phyloP scores from a whole-genome alignment of 1,140 invertebrate genomes.

The Nephila pilipes region DNA sequence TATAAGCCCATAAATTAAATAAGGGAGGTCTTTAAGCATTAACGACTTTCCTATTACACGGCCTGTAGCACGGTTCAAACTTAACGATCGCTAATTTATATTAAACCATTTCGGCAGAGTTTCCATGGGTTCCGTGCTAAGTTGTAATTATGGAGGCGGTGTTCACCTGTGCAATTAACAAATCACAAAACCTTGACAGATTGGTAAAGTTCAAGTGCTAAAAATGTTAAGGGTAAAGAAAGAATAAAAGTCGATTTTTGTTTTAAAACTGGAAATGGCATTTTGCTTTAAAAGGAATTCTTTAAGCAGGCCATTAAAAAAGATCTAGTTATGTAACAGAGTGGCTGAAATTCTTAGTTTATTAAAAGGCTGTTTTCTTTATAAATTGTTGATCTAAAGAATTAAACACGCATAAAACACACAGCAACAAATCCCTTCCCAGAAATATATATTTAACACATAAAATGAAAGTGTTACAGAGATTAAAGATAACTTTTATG shows the following conservation, averaged over 20 bases:
- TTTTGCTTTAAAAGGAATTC: no score
- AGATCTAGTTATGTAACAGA: no score
- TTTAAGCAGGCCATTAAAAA: no score
- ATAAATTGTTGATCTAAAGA: no score
- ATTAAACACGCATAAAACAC: no score
- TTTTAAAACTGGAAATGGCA: no score
- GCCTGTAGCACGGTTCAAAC: not conserved
- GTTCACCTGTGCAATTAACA: not conserved
- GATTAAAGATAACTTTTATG: no score
- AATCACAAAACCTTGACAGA: not conserved
- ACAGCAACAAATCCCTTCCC: no score
- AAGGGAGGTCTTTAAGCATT: constrained; percentile 13
- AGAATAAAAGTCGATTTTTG: not conserved
- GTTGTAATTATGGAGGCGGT: not conserved
- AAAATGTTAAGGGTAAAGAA: not conserved
- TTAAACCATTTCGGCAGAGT: not conserved
- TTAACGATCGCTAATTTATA: not conserved
- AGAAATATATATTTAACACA: no score
- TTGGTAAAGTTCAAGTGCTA: not conserved
- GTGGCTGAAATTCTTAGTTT: no score
- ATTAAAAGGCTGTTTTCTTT: no score
- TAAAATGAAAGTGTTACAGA: no score
- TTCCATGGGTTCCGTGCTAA: not conserved
- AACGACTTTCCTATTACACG: not conserved
- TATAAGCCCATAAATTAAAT: not conserved